Percentiles rank a stretch among this genome's conserved stretches.
Conservation (phyloP, 1,140 invertebrate genomes). For the Trachelipus rathkii region DNA sequence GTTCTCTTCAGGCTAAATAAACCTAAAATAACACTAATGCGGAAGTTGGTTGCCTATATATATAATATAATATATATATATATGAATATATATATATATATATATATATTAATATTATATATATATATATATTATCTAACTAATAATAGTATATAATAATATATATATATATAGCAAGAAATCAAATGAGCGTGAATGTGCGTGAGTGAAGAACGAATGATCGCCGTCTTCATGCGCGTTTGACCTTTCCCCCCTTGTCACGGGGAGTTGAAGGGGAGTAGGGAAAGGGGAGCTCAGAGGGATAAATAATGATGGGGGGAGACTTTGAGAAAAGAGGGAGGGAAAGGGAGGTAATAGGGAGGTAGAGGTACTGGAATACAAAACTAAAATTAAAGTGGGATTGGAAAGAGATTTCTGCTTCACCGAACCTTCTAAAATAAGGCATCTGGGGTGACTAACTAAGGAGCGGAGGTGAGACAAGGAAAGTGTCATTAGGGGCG, state of each 20-base stretch:
- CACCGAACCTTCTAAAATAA: background rate
- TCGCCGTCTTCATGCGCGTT: background rate
- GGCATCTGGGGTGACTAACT: slow-evolving; percentile 3
- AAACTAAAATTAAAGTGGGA: slow-evolving; percentile 3
- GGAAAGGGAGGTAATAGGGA: too few species aligned
- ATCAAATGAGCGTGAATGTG: background rate
- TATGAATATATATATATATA: too few species aligned
- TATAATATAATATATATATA: too few species aligned
- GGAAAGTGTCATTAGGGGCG: background rate
- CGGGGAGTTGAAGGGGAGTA: background rate
- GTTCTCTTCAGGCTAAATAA: too few species aligned
- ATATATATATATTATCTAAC: too few species aligned
- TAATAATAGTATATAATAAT: too few species aligned
- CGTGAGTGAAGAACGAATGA: background rate
- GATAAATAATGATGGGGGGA: slow-evolving; percentile 6
- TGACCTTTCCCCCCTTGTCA: slow-evolving; percentile 2
- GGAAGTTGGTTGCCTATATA: too few species aligned
- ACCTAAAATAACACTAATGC: too few species aligned
- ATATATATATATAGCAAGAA: background rate
- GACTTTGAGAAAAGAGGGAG: background rate
- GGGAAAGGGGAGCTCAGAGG: background rate
- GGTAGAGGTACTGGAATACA: too few species aligned
- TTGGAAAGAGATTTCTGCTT: background rate
- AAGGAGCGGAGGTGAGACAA: slow-evolving; percentile 1
- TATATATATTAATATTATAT: too few species aligned